Conservation (phyloP, 2,113 vertebrate species). For the Pavo muticus region DNA sequence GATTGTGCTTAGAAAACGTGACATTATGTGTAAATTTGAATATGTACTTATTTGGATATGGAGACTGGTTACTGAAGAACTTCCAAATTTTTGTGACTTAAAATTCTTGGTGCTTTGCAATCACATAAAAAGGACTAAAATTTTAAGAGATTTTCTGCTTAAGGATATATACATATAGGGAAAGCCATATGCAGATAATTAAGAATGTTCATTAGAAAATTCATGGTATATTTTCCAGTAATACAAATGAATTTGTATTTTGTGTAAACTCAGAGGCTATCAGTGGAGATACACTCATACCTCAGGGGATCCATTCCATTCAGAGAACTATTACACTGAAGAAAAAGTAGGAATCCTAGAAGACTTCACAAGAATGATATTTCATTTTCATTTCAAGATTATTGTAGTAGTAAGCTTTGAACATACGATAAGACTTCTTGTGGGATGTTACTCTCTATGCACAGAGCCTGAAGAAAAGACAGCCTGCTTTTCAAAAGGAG, state of each 20-base stretch:
- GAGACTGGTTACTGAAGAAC: not conserved
- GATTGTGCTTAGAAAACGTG: not conserved
- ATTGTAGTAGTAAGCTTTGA: constrained; percentile 12
- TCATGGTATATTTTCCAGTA: rapidly evolving
- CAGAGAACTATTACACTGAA: not conserved
- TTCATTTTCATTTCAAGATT: constrained; percentile 24
- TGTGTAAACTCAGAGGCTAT: not conserved
- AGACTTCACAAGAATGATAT: constrained; percentile 19
- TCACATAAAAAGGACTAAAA: not conserved
- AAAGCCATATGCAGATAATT: not conserved
- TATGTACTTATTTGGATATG: not conserved
- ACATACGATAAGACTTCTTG: not conserved
- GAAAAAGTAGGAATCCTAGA: not conserved
- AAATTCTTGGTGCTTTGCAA: not conserved
- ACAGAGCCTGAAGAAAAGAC: constrained; percentile 39
- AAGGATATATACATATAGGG: not conserved
- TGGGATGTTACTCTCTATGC: not conserved
- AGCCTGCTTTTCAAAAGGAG: constrained; percentile 19
- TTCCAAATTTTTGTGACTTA: not conserved
- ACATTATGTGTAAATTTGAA: not conserved
- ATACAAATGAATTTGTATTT: not conserved
- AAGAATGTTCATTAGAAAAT: not conserved
- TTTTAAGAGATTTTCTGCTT: not conserved
- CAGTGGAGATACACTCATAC: not conserved
- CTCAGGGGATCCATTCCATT: not conserved